These are phyloP conservation scores for Crocallis elinguaria DNA, from an alignment of 2,888 invertebrate genomes.

Conservation along the genomic window DNA sequence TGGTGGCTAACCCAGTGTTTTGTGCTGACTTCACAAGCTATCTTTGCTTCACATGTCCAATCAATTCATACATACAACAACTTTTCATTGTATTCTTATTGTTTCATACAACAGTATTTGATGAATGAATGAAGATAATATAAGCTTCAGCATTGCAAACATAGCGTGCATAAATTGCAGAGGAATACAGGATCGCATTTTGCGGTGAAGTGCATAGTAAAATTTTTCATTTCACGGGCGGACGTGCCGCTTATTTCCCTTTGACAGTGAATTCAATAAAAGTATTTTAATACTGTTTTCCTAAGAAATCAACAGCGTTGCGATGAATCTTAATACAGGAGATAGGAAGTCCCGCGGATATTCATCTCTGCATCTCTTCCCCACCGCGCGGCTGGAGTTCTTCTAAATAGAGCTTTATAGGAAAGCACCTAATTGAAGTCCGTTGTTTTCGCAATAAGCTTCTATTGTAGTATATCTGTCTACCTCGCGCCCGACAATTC, in stretches of 20 bases:
- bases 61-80: too few species aligned
- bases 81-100: too few species aligned
- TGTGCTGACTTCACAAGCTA: too few species aligned
- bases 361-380: not conserved
- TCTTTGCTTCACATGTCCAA: too few species aligned
- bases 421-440: not conserved
- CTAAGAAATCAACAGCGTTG: conserved; percentile 4
- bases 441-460: too few species aligned
- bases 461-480: too few species aligned
- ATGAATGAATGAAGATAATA: too few species aligned
- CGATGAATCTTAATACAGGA: conserved; percentile 1
- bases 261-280: not conserved
- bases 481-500: too few species aligned
- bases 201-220: not conserved
- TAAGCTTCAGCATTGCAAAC: too few species aligned
- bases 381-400: not conserved
- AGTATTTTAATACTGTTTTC: not conserved
- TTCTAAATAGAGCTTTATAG: not conserved
- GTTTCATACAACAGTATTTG: too few species aligned
- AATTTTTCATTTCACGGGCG: not conserved
- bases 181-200: not conserved
- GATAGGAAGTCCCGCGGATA: too few species aligned
- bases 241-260: not conserved
- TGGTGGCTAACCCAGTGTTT: not conserved
- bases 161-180: not conserved